Conservation (phyloP, 2,888 invertebrate genomes). For the Leptinotarsa peninsularis region DNA sequence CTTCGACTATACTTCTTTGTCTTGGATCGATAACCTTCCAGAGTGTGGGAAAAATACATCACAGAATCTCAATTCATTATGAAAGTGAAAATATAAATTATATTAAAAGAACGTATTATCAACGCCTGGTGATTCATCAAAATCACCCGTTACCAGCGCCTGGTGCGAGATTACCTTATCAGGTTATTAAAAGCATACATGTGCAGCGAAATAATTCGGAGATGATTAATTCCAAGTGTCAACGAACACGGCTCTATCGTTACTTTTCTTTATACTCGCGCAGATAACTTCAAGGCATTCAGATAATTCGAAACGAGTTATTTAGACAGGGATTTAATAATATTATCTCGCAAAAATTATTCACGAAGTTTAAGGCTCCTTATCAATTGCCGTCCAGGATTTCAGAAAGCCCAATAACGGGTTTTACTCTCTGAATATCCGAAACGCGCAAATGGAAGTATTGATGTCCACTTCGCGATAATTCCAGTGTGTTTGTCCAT, state of each 20-base stretch:
- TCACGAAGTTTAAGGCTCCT: neutral
- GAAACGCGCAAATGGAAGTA: neutral
- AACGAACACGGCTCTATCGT: conserved; percentile 12
- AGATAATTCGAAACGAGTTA: conserved; percentile 20
- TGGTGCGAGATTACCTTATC: conserved; percentile 2
- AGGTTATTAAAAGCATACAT: conserved; percentile 10
- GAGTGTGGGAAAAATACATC: neutral
- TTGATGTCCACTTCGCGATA: neutral
- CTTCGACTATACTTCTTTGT: too few relatives aligned
- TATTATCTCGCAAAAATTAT: neutral
- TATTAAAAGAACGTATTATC: neutral
- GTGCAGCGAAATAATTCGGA: conserved; percentile 17
- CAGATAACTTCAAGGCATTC: conserved; percentile 11
- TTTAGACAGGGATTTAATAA: conserved; percentile 20
- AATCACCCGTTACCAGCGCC: neutral
- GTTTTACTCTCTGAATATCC: neutral
- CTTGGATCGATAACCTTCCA: too few relatives aligned
- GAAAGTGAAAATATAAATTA: neutral
- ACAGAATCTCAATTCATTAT: neutral
- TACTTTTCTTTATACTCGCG: conserved; percentile 6
- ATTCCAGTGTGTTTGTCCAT: neutral
- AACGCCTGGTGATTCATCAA: neutral
- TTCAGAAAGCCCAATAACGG: neutral
- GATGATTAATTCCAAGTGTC: conserved; percentile 15
- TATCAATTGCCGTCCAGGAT: neutral